phyloP scores from a whole-genome alignment of 92 coral and sea anemone genomes.

The Actinostola sp. region DNA sequence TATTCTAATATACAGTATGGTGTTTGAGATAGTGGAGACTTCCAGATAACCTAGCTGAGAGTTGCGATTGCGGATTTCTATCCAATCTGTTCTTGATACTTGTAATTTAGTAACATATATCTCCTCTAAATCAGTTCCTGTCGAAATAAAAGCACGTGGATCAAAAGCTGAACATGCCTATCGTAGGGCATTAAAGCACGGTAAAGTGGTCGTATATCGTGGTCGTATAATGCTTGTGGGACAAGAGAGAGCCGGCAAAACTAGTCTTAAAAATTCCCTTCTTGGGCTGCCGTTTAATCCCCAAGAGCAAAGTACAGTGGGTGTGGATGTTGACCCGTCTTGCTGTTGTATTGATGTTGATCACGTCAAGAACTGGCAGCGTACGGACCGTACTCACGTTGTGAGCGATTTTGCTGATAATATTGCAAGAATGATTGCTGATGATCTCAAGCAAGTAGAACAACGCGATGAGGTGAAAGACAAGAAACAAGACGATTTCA shows the following conservation, averaged over 20 bases:
- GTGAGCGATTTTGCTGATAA: constrained; percentile 75
- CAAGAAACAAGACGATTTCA: not conserved
- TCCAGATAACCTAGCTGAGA: no score
- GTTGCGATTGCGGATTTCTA: no score
- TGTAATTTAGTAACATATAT: not conserved
- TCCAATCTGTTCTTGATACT: no score
- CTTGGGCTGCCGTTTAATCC: constrained; percentile 79
- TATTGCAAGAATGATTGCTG: constrained; percentile 75
- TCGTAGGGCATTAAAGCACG: constrained; percentile 67
- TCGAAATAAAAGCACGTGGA: constrained; percentile 80
- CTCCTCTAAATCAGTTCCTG: constrained; percentile 45
- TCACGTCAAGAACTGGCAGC: constrained; percentile 77
- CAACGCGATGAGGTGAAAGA: constrained; percentile 7
- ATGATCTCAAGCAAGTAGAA: constrained; percentile 40
- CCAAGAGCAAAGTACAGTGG: constrained; percentile 70
- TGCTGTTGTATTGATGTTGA: constrained; percentile 71
- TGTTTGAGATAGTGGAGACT: no score
- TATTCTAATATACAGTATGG: no score
- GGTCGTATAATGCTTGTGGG: constrained; percentile 89
- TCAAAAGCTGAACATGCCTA: constrained; percentile 76
- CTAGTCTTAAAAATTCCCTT: constrained; percentile 87
- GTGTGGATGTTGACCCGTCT: constrained; percentile 83
- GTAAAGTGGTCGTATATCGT: constrained; percentile 77
- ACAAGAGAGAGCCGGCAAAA: constrained; percentile 95
- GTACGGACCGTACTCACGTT: constrained; percentile 48